Evolutionary conservation across 2,888 invertebrate species (phyloP).

Genomic region (Rugalucina vietnamica): DNA sequence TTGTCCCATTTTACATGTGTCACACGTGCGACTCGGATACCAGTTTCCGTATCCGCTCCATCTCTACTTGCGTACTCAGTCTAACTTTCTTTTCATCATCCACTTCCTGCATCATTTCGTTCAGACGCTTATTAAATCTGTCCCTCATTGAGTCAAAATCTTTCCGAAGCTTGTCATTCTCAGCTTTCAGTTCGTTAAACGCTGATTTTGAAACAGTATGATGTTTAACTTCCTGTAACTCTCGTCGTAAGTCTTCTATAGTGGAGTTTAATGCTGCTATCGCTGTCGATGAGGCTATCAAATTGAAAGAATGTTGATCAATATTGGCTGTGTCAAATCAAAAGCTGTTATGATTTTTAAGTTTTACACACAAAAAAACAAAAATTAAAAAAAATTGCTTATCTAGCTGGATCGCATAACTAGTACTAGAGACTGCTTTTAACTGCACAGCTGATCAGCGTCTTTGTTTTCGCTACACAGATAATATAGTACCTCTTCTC

Average conservation of each 20-base stretch:
- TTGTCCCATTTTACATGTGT: conserved; percentile 11
- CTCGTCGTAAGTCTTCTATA: conserved; percentile 74
- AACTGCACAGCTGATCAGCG: too few species aligned
- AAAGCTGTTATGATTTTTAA: too few species aligned
- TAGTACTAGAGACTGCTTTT: too few species aligned
- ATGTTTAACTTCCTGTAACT: conserved; percentile 71
- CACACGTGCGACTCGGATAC: conserved; percentile 76
- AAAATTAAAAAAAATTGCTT: too few species aligned
- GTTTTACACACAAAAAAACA: too few species aligned
- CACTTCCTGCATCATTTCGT: conserved; percentile 80
- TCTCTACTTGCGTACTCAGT: conserved; percentile 83
- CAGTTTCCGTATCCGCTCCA: conserved; percentile 82
- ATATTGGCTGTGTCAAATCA: too few species aligned
- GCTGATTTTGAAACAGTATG: conserved; percentile 87
- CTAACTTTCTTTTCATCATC: conserved; percentile 84
- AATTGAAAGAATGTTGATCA: not conserved
- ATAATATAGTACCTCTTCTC: too few species aligned
- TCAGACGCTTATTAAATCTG: conserved; percentile 73
- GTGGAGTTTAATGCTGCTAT: conserved; percentile 58
- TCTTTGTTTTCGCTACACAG: too few species aligned
- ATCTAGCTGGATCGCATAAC: too few species aligned
- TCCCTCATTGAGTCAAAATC: conserved; percentile 75
- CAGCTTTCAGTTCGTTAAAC: conserved; percentile 89
- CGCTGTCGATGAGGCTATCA: conserved; percentile 27
- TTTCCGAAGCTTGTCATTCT: conserved; percentile 77